Base-by-base conservation (phyloP, 2,888 invertebrate genomes). In the Chloromyia formosa region DNA sequence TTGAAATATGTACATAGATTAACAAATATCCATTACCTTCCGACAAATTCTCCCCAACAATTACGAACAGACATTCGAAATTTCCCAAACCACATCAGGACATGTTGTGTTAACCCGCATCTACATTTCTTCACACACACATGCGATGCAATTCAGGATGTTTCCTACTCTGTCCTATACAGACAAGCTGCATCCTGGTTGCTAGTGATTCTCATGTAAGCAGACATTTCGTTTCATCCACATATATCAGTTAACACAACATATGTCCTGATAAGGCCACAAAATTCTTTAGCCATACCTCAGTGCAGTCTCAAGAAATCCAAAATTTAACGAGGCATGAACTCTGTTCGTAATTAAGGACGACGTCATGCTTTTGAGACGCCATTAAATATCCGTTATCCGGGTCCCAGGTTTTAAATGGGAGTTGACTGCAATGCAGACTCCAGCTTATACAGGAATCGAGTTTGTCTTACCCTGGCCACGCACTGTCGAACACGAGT, bases 301-400 rank as follows among this genome's bases (percentile, higher is more conserved):
- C 7, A 16, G 54, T 56, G n/a, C 23, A 49, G 22, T 49, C 40
- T 22, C 66, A 66, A 69, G 68, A 16, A 69, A 69, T 69, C 27
- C n/a, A 18, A 54, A 69, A 12, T 5, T 69, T 69, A 71, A 71
- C 71, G n/a, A 56, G 58, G 71, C 71, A 49, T 71, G 58, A 71
- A 71, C 18, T 71, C 40, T 71, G 56, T 71, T 22, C 56, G 49
- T 71, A 71, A 71, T 71, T 71, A 54, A 22, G 22, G 42, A 35
- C 7, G 23, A 45, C 49, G 45, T 49, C 20, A 66, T 45, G n/a
- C 22, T 35, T 45, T 16, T 14, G 40, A 58, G 58, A 58, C 16
- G 42, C 18, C 56, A 42, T 56, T 49, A n/a, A 58, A 58, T 20
- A 16, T 35, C 20, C 18, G 18, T 18, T 10, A 45, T 12, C 49